Evolutionary conservation across 2,797 vertebrate species (phyloP), one percentile per base, ranked within the genome.

Genomic region (Trachops cirrhosus): DNA sequence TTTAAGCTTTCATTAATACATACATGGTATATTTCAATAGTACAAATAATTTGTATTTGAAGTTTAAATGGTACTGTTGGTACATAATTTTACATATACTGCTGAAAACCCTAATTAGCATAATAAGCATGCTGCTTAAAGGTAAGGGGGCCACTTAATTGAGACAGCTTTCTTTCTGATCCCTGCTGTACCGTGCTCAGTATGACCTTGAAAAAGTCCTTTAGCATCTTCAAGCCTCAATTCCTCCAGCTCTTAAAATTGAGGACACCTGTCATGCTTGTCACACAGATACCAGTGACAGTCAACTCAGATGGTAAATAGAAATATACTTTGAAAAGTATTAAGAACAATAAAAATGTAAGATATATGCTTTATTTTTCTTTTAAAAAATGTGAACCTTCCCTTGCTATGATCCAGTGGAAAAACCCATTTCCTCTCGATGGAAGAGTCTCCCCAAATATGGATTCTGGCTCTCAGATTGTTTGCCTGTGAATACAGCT

Each of bases 331-430:
- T 93, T 68, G 46, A 74, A 86, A 91, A 84, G 0, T 68, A 32
- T 94, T 77, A 77, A 90, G n/a, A 75, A 84, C 10, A 79, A 64
- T 77, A 39, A 64, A 88, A 89, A 46, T n/a, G 11, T 71, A 92
- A 86, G 48, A 6, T 5, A 6, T 4, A 50, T 46, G 57, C 68
- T 75, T 75, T 57, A 24, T 24, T 44, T 74, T 57, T 37, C 15
- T 37, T 80, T 91, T 24, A 41, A 41, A 85, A 80, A 62, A n/a
- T 22, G 22, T 26, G 32, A 86, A 29, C 2, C 22, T 74, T 80
- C 34, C 32, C 22, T 94, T 34, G 34, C 41, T 32, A 18, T 52
- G 10, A 32, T 26, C 59, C 77, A 88, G 29, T 77, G 29, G 37
- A 70, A 88, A 57, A 57, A 21, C 0, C 48, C 14, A 29, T 95